Evolutionary conservation across 2,888 invertebrate genomes (phyloP).

Genomic region (Pseudanteris insignis): DNA sequence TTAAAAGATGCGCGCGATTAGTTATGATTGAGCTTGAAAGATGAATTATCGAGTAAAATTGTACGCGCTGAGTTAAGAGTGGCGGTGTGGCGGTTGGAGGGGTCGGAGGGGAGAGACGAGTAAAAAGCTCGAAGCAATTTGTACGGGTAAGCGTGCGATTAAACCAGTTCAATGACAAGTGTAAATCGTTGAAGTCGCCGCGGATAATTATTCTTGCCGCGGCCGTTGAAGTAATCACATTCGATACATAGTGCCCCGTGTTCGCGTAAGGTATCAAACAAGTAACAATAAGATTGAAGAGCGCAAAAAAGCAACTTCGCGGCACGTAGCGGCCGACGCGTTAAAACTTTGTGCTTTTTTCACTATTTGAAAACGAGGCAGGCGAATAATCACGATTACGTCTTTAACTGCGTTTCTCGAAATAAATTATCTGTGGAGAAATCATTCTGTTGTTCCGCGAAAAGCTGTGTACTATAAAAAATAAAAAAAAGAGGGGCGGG

Average conservation of each 20-base stretch:
- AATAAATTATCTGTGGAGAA: background rate
- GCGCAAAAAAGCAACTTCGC: slow-evolving; percentile 2
- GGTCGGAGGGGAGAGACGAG: too few species aligned
- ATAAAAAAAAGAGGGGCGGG: too few species aligned
- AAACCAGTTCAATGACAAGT: slow-evolving; percentile 29
- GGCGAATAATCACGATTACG: slow-evolving; percentile 1
- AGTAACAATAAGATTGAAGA: background rate
- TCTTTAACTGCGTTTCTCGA: slow-evolving; percentile 1
- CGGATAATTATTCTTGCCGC: slow-evolving; percentile 19
- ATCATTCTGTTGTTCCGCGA: slow-evolving; percentile 1
- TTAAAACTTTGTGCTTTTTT: slow-evolving; percentile 4
- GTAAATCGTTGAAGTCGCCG: slow-evolving; percentile 18
- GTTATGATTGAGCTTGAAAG: slow-evolving; percentile 1
- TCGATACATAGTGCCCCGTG: slow-evolving; percentile 8
- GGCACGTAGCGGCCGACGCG: slow-evolving; percentile 6
- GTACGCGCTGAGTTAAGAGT: background rate
- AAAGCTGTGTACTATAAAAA: too few species aligned
- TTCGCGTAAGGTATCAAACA: slow-evolving; percentile 2
- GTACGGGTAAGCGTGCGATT: slow-evolving; percentile 19
- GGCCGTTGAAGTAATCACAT: slow-evolving; percentile 14
- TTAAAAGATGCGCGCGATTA: background rate
- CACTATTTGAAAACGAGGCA: slow-evolving; percentile 1
- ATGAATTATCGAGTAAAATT: background rate
- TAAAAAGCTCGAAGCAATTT: slow-evolving; percentile 15
- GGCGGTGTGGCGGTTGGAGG: too few species aligned